Evolutionary conservation across 1,140 invertebrate species (phyloP), one percentile per base, ranked within the genome.

Genomic region (Leptonema lineaticorne): DNA sequence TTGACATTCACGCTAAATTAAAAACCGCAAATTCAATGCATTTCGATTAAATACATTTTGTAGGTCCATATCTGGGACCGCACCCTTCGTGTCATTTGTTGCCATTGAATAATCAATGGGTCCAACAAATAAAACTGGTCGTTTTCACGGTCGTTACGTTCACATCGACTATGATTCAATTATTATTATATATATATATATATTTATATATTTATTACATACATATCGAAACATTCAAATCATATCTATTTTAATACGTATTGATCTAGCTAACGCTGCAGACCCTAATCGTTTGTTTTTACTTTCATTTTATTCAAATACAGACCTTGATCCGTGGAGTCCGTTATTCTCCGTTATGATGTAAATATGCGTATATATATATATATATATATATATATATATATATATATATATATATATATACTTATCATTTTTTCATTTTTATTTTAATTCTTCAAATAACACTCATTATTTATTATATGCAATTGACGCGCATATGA

Each of bases 121-220:
- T 37, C 45, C 53, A 27, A 57, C 46, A 14, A 53, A 22, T 59
- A 46, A 33, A 64, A 64, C 62, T 46, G 50, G 62, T 64, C 62
- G 62, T 22, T 64, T 64, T 64, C 62, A 64, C 62, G 62, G 62
- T 37, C 62, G 37, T 64, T 64, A 41, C 62, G 62, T 64, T 64
- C 62, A 50, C 62, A 29, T 64, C 28, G 16, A 30, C 59, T 41
- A 8, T 26, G 62, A 64, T 50, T 50, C 62, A 28, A 46, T 60
- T 63, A 64, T 62, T 62, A 62, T 62, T 62, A 62, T 62, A 45
- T 45, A 26, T 22, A 41, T 41, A 41, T 41, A 41, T 2, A 16
- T 41, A 41, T 16, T 41, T 41, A 2, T 41, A 26, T 48, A 48
- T 48, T 1, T 48, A 22, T 22, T 7, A 1, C 27, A 24, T 53